phyloP scores from a whole-genome alignment of 2,888 invertebrate genomes.

The Lasioglossum malachurum region DNA sequence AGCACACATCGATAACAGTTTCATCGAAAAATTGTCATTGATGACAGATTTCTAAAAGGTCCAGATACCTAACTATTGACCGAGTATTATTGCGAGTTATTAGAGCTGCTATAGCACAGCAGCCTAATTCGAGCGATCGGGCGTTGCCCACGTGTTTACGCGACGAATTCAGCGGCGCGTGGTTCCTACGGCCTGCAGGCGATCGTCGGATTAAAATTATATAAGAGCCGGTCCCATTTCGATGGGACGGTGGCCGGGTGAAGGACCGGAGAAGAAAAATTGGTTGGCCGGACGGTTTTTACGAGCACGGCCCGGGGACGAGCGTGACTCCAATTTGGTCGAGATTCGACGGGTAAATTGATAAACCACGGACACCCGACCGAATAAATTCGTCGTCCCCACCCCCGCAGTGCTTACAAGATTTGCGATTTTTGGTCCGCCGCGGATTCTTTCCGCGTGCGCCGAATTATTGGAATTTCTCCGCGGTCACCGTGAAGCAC shows the following conservation, averaged over 20 bases:
- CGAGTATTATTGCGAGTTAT: background rate
- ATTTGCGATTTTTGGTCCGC: background rate
- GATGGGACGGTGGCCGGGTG: background rate
- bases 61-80: background rate
- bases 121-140: background rate
- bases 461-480: background rate
- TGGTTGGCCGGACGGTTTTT: background rate
- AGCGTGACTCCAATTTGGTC: slow-evolving; percentile 1
- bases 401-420: background rate
- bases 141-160: slow-evolving; percentile 48
- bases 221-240: slow-evolving; percentile 32
- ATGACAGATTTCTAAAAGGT: no score
- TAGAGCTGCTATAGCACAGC: background rate
- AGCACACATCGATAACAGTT: no score
- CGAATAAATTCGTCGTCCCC: background rate
- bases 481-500: background rate
- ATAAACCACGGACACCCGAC: background rate
- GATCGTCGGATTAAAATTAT: slow-evolving; percentile 36
- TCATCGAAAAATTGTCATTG: no score
- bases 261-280: slow-evolving; percentile 15
- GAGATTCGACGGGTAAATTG: slow-evolving; percentile 9
- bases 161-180: slow-evolving; percentile 60
- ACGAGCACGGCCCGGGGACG: background rate
- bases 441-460: background rate
- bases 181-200: slow-evolving; percentile 50